A percentile compares a stretch with the other conserved stretches of the same genome.
These are phyloP conservation scores for Poeciliopsis infans DNA, from an alignment of 2,797 vertebrate genomes.

Conservation along the genomic window DNA sequence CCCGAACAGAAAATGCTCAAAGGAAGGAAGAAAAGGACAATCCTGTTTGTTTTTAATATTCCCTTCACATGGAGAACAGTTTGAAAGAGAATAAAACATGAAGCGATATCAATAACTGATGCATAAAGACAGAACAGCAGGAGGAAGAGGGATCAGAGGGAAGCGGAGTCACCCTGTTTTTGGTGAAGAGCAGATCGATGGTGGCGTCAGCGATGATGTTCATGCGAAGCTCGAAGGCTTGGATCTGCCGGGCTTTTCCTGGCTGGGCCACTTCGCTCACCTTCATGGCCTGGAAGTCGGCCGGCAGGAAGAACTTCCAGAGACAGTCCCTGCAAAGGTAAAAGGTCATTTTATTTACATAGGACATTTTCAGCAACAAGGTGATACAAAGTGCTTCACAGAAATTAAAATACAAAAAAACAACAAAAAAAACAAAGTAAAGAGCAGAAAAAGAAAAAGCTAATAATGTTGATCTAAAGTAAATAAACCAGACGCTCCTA, in stretches of 20 bases:
- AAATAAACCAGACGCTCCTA: no score
- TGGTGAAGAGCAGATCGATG: slow-evolving; percentile 98
- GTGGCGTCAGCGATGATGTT: slow-evolving; percentile 99
- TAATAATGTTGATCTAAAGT: no score
- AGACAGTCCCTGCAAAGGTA: slow-evolving; percentile 87
- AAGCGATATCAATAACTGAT: slow-evolving; percentile 48
- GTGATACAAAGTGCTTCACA: no score
- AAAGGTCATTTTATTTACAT: background rate
- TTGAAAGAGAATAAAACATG: slow-evolving; percentile 67
- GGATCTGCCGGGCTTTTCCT: slow-evolving; percentile 92
- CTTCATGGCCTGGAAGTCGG: slow-evolving; percentile 95
- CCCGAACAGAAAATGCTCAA: slow-evolving; percentile 36
- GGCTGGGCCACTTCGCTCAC: slow-evolving; percentile 89
- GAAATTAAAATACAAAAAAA: no score
- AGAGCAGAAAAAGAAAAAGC: no score
- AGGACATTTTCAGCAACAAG: no score
- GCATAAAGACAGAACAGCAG: slow-evolving; percentile 39
- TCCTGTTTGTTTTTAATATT: slow-evolving; percentile 39
- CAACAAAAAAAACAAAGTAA: no score
- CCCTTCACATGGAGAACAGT: slow-evolving; percentile 36
- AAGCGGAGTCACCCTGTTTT: slow-evolving; percentile 89
- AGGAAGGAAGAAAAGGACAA: slow-evolving; percentile 12
- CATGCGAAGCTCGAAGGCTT: slow-evolving; percentile 98
- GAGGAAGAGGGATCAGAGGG: slow-evolving; percentile 29
- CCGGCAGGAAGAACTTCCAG: slow-evolving; percentile 98